Evolutionary conservation across 2,113 vertebrate genomes (phyloP), one percentile per base, ranked within the genome.

Genomic region (Chrysemys picta): DNA sequence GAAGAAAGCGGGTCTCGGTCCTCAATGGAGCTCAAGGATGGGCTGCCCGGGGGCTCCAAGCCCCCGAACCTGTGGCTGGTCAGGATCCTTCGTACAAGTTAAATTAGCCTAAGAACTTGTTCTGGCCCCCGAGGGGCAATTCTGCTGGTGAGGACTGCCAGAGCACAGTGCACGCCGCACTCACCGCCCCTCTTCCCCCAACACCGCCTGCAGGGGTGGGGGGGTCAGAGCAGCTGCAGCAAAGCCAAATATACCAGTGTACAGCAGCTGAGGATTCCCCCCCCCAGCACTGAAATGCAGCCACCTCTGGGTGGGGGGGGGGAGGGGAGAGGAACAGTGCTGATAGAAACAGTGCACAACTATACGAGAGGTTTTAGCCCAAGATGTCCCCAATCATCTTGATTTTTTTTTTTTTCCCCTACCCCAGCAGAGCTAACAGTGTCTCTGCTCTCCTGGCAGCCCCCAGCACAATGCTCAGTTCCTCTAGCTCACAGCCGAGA

Each of bases 61-160:
- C 22, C 24, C n/a, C 42, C 4, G 10, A 47, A 78, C 4, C 25
- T 16, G 38, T 11, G 2, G 9, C 69, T 78, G 25, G 76, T 49
- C 88, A 88, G 85, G 56, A 80, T 53, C 80, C 0, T 1, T n/a
- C 27, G 38, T 1, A 8, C 1, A 2, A 80, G 7, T 25, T 76
- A 29, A 76, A 45, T 45, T 47, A 90, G 19, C 65, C 19, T 10
- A 22, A 10, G n/a, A 38, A 42, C 78, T 80, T 35, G 16, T 21
- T 31, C 31, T 21, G 49, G 49, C 19, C 17, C 89, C n/a, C 25
- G 17, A 14, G 27, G 17, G 50, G 0, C 1, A 0, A 16, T 10
- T 24, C 79, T 86, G 22, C 72, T 78, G 42, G 75, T 7, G 25
- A 29, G 42, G 75, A 78, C 42, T 9, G 11, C 24, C 42, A 27